Percentiles rank a stretch among this genome's conserved stretches.
phyloP scores from a whole-genome alignment of 1,140 invertebrate species.

The Ladona fulva region DNA sequence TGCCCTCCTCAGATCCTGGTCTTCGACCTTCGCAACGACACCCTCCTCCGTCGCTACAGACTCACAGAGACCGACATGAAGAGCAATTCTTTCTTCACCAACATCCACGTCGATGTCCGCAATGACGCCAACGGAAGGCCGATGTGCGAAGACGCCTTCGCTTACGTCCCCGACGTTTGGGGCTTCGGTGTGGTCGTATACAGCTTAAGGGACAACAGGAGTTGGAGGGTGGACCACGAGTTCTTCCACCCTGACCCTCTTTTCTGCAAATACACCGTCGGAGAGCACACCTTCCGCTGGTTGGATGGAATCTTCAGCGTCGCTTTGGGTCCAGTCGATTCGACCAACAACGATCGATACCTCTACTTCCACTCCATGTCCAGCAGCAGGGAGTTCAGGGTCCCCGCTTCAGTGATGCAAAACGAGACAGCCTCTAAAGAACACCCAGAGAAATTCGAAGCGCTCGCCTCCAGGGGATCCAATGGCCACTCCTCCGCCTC shows the following conservation, averaged over 20 bases:
- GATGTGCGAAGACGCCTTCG: slow-evolving; percentile 51
- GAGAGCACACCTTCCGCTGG: slow-evolving; percentile 67
- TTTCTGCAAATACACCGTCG: slow-evolving; percentile 59
- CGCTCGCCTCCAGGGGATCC: slow-evolving; percentile 53
- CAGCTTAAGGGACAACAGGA: slow-evolving; percentile 49
- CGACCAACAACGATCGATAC: slow-evolving; percentile 45
- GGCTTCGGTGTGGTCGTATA: slow-evolving; percentile 40
- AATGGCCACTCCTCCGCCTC: slow-evolving; percentile 60
- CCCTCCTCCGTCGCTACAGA: slow-evolving; percentile 40
- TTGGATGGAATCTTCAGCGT: slow-evolving; percentile 71
- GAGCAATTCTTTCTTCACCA: slow-evolving; percentile 62
- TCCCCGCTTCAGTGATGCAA: slow-evolving; percentile 51
- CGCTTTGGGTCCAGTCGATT: slow-evolving; percentile 50
- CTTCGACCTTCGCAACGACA: slow-evolving; percentile 44
- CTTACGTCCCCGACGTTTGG: slow-evolving; percentile 67
- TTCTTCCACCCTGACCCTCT: slow-evolving; percentile 69
- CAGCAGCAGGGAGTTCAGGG: slow-evolving; percentile 64
- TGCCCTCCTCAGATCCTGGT: slow-evolving; percentile 47
- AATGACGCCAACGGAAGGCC: slow-evolving; percentile 32
- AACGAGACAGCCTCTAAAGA: slow-evolving; percentile 46
- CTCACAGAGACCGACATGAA: slow-evolving; percentile 48
- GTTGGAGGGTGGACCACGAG: slow-evolving; percentile 64
- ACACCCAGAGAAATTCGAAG: slow-evolving; percentile 50
- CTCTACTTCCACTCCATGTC: slow-evolving; percentile 73
- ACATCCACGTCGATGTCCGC: slow-evolving; percentile 59